Conservation (phyloP, 2,888 invertebrate genomes). For the Ornithoptera priamus region DNA sequence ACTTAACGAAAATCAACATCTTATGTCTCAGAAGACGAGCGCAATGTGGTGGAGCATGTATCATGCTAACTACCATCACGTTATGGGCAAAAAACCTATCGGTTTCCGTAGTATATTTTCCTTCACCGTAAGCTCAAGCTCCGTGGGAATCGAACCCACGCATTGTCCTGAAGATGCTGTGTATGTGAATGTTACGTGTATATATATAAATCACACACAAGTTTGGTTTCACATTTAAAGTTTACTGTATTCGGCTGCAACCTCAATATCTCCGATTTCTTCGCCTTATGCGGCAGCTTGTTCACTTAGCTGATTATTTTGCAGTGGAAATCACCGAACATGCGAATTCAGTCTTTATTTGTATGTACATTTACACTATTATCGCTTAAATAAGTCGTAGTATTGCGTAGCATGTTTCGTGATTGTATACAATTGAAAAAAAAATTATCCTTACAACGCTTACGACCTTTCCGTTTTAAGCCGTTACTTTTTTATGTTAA, state of each 20-base stretch:
- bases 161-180: no score
- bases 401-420: not conserved
- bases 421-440: conserved; percentile 11
- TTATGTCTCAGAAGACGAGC: no score
- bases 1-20: no score
- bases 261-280: conserved; percentile 36
- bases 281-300: conserved; percentile 36
- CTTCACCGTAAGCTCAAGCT: no score
- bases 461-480: conserved; percentile 18
- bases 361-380: not conserved
- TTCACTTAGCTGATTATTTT: conserved; percentile 15
- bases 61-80: no score
- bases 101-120: no score
- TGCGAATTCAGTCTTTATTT: not conserved
- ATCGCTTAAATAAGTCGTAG: not conserved
- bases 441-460: conserved; percentile 16
- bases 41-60: no score
- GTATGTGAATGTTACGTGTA: no score
- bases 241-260: conserved; percentile 20
- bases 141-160: no score
- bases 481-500: conserved; percentile 3
- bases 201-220: not conserved
- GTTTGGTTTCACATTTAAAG: conserved; percentile 23
- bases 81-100: no score
- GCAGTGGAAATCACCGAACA: not conserved